A percentile compares a stretch with the other conserved stretches of the same genome.
These are phyloP conservation scores for Lobophora halterata DNA, from an alignment of 2,888 invertebrate species.

Conservation along the genomic window DNA sequence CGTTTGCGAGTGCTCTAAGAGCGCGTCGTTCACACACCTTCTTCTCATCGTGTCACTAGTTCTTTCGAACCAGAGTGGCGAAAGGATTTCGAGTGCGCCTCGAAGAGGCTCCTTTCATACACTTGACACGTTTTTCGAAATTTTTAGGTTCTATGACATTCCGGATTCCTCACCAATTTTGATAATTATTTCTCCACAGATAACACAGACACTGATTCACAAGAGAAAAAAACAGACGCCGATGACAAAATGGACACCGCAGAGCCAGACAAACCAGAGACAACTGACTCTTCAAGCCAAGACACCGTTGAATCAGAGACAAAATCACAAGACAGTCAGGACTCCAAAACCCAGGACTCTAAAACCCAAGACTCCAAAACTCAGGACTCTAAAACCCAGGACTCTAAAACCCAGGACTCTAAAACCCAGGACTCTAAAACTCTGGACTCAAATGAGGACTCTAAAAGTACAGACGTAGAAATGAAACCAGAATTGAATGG, in stretches of 20 bases:
- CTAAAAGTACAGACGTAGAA: constrained; percentile 31
- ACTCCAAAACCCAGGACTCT: constrained; percentile 38
- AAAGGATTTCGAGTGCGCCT: too few relatives aligned
- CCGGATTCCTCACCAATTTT: neutral
- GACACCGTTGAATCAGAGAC: constrained; percentile 46
- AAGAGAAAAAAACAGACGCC: constrained; percentile 32
- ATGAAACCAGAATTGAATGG: constrained; percentile 52
- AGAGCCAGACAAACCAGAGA: constrained; percentile 48
- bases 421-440: constrained; percentile 14
- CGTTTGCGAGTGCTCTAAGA: too few relatives aligned
- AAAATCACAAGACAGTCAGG: constrained; percentile 35
- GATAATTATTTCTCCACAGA: constrained; percentile 3
- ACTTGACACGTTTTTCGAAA: too few relatives aligned
- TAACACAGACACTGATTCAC: constrained; percentile 6
- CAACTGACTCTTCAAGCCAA: constrained; percentile 60
- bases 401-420: constrained; percentile 21
- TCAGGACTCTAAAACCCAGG: constrained; percentile 18
- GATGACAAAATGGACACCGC: constrained; percentile 36
- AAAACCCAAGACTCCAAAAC: constrained; percentile 55
- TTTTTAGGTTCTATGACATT: too few relatives aligned
- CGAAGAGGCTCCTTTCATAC: too few relatives aligned
- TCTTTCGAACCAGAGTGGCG: too few relatives aligned
- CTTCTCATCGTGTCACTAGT: too few relatives aligned
- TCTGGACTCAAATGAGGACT: constrained; percentile 26
- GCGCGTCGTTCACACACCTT: too few relatives aligned